Conservation (phyloP, 2,113 vertebrate species). For the Platanista minor region DNA sequence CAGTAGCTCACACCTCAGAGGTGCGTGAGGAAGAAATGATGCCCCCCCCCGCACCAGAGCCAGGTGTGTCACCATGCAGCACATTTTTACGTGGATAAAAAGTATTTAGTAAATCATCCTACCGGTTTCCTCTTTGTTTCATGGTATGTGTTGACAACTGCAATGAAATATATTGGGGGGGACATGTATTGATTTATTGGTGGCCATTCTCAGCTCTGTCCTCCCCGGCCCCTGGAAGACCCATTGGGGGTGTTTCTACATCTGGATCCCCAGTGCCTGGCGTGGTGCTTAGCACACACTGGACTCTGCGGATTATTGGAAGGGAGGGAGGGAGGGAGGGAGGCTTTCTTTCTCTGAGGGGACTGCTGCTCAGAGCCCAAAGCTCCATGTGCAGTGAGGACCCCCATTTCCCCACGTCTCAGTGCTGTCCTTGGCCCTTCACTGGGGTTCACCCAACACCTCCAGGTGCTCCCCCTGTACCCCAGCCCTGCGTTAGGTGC, state of each 20-base stretch:
- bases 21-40: accelerated
- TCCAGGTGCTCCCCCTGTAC: not conserved
- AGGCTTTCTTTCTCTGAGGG: not conserved
- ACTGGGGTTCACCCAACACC: accelerated
- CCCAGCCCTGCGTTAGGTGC: not conserved
- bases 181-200: not conserved
- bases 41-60: accelerated
- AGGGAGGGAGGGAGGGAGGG: not conserved
- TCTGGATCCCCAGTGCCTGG: not conserved
- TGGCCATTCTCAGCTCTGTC: accelerated
- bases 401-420: accelerated
- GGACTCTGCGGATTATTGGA: accelerated
- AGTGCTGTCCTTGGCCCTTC: not conserved
- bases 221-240: not conserved
- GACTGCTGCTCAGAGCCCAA: not conserved
- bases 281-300: not conserved
- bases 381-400: accelerated
- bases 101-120: not conserved
- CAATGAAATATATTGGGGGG: not conserved
- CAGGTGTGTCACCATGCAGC: accelerated
- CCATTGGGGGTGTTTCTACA: not conserved
- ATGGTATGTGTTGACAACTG: too few species aligned
- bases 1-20: accelerated
- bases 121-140: not conserved
- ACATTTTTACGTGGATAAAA: not conserved